These are phyloP conservation scores for Dendrocopos noguchii DNA, from an alignment of 2,113 vertebrate genomes.

Conservation along the genomic window DNA sequence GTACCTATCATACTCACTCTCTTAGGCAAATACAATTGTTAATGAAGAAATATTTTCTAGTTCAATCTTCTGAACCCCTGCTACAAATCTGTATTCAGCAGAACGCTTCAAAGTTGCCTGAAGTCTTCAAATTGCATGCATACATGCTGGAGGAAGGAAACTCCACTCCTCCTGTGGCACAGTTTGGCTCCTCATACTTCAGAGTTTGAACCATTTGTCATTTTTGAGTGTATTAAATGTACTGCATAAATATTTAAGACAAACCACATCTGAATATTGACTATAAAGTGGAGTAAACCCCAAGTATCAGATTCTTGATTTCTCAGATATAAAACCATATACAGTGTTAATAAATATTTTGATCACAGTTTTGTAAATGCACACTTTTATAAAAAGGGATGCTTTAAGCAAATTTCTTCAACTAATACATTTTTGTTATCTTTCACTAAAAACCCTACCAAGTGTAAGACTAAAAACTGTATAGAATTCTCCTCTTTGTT, in stretches of 20 bases:
- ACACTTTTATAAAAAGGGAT: not conserved
- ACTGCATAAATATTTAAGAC: not conserved
- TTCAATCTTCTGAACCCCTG: not conserved
- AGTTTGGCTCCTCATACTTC: not conserved
- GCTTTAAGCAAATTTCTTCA: no score
- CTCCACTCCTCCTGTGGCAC: not conserved
- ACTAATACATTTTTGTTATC: no score
- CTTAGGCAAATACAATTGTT: not conserved
- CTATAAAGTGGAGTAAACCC: not conserved
- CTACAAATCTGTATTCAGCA: not conserved
- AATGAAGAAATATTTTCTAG: conserved; percentile 2
- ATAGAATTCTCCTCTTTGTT: no score
- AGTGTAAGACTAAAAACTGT: no score
- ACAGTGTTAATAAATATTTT: not conserved
- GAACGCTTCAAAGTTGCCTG: not conserved
- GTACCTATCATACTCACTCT: not conserved
- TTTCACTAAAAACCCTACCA: no score
- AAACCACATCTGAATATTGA: not conserved
- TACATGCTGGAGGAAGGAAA: not conserved
- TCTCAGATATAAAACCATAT: not conserved
- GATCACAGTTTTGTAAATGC: not conserved
- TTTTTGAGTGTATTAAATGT: not conserved
- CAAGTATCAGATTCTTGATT: not conserved
- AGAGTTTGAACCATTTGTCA: not conserved
- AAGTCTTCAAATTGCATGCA: not conserved